These are phyloP conservation scores for Ephydatia muelleri DNA, from an alignment of 37 sponge, comb jelly and placozoan genomes.

Conservation along the genomic window DNA sequence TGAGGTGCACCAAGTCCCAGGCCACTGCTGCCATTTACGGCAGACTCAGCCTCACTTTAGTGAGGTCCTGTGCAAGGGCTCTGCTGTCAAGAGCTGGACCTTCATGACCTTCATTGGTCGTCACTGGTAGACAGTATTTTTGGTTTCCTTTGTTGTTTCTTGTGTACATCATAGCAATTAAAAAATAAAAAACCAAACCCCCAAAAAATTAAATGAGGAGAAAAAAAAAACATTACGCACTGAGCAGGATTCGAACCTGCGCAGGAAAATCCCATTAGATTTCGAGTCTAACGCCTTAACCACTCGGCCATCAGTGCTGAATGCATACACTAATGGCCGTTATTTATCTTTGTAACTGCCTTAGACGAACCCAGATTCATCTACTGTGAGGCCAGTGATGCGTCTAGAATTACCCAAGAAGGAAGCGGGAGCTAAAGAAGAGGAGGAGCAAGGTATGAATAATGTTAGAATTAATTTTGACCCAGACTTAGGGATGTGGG, in stretches of 20 bases:
- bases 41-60: too few species aligned
- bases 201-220: conserved; percentile 17
- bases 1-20: too few species aligned
- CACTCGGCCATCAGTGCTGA: conserved; percentile 99
- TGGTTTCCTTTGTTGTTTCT: too few species aligned
- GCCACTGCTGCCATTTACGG: too few species aligned
- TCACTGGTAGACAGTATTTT: background rate
- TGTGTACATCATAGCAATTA: too few species aligned
- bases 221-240: conserved; percentile 81
- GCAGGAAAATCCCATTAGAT: conserved; percentile 99
- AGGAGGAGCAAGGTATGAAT: background rate
- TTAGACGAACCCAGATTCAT: conserved; percentile 69
- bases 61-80: too few species aligned
- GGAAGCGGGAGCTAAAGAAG: background rate
- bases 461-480: background rate
- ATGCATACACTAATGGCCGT: background rate
- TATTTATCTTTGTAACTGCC: background rate
- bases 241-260: conserved; percentile 99
- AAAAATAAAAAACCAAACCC: background rate
- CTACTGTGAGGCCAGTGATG: conserved; percentile 65
- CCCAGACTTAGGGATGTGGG: too few species aligned
- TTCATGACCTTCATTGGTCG: background rate
- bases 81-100: too few species aligned
- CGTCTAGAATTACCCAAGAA: conserved; percentile 56
- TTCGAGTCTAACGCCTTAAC: conserved; percentile 99